Base-by-base conservation (phyloP, 2,113 vertebrate genomes). In the Oncorhynchus kisutch region DNA sequence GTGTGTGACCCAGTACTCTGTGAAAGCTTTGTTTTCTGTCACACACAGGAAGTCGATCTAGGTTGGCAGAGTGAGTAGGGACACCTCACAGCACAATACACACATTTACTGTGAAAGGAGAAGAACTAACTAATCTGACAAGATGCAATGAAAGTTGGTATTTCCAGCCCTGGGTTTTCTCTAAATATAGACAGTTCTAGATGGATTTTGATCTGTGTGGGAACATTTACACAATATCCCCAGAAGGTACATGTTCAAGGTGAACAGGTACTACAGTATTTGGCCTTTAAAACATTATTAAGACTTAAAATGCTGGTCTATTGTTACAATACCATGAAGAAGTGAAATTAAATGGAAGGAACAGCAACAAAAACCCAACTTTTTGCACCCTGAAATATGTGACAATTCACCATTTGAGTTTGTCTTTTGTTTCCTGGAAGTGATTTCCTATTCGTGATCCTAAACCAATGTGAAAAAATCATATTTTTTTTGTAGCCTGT, bases 251-350 rank as follows among this genome's bases (percentile, higher is more conserved):
- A 7, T 59, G 5, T 72, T 27, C 51, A 57, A 31, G 64, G 79
- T 82, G 78, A 72, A 72, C 14, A 82, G 25, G 70, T 54, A 18
- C 6, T 18, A 9, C 13, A 12, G 24, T n/a, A 6, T 1, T 22
- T 64, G 70, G 72, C 66, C 29, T 75, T 73, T 69, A 73, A 45
- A 1, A 45, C 9, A 75, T 73, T 65, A 67, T 39, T 45, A 11
- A 45, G 39, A 45, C 39, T 45, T 12, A 45, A 45, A 45, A 45
- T 9, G 9, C 82, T 81, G 6, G 18, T 39, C 67, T 34, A 68
- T 45, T 88, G 89, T 92, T 90, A 90, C 88, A 89, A 60, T 82
- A 78, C 76, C 29, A 45, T 45, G 39, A 9, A 31, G 7, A 4
- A 13, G 20, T 9, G 22, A 5, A 62, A 45, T 45, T 1, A 12